Base-by-base conservation (phyloP, 2,888 invertebrate species). In the Callinectes sapidus region DNA sequence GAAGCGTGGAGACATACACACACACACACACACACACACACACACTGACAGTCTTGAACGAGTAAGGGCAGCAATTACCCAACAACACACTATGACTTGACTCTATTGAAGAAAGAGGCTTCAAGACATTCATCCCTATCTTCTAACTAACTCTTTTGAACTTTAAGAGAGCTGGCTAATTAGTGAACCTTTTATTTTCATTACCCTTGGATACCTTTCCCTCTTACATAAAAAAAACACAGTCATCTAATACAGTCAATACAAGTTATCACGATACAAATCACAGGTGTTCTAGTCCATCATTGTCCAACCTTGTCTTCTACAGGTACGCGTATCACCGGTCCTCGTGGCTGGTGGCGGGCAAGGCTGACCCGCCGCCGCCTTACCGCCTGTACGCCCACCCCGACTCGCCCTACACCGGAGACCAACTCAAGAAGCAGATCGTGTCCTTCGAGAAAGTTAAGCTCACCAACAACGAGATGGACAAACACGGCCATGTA, bases 361-460 rank as follows among this genome's bases (percentile, higher is more conserved):
- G 98, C 55, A 98, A 95, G 97, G 97, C 2, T 97, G 98, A 95
- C 96, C 97, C 97, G 32, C 97, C 97, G 95, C 97, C 97, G 1
- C 97, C 97, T 23, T 96, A 97, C 94, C 96, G 97, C 92, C 96
- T 97, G 95, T 97, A 98, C 96, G 96, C 97, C 91, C 98, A 98
- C 96, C 98, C 98, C 1, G 98, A 98, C 95, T 97, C 97, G 0
- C 97, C 98, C n/a, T 97, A 97, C 96, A 97, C 97, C 89, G 97
- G 97, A 0, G 97, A 97, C 95, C 97, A 97, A 95, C 97, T 98
- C 91, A 96, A 97, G 95, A 97, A 97, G 95, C 97, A 97, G 95
- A 97, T 97, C 94, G 97, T 98, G 93, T 97, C 97, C 81, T 98
- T 98, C 96, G 98, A 98, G 96, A 98, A 98, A 96, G 97, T 98